phyloP scores from a whole-genome alignment of 2,888 invertebrate genomes.

The Drosophila differens region DNA sequence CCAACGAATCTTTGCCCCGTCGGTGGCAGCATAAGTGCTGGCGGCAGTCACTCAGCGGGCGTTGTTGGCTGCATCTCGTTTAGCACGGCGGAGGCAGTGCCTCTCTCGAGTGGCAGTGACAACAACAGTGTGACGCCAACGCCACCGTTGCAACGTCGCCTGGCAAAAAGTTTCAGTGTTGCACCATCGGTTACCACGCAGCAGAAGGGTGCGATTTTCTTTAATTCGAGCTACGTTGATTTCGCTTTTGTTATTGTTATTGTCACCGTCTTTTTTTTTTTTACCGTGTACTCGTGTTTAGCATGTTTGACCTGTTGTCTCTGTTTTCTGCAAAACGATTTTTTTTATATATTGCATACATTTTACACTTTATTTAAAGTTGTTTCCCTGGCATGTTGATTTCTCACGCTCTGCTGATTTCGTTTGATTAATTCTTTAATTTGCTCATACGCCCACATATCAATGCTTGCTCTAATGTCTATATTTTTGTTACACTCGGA shows the following conservation, averaged over 20 bases:
- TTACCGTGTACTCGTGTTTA: not conserved
- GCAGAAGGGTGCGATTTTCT: constrained; percentile 84
- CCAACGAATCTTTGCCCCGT: constrained; percentile 39
- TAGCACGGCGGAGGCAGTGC: constrained; percentile 44
- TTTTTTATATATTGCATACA: constrained; percentile 9
- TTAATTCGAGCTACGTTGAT: constrained; percentile 23
- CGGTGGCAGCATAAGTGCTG: constrained; percentile 79
- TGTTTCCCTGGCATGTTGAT: constrained; percentile 20
- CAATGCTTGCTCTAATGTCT: constrained; percentile 23
- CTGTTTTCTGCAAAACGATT: constrained; percentile 8
- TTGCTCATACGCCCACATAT: constrained; percentile 1
- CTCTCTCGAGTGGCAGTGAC: constrained; percentile 37
- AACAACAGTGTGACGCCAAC: constrained; percentile 87
- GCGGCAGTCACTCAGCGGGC: constrained; percentile 85
- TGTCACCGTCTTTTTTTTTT: not conserved
- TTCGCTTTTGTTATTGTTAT: constrained; percentile 32
- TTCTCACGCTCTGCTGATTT: constrained; percentile 8
- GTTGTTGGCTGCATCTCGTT: constrained; percentile 82
- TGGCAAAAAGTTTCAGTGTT: constrained; percentile 97
- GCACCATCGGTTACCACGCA: constrained; percentile 88
- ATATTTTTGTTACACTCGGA: constrained; percentile 2
- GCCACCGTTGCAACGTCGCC: constrained; percentile 93
- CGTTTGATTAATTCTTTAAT: constrained; percentile 18
- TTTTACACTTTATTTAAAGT: constrained; percentile 12
- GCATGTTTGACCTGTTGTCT: constrained; percentile 17